Conservation (phyloP, 2,113 vertebrate genomes). For the Datnioides undecimradiatus region DNA sequence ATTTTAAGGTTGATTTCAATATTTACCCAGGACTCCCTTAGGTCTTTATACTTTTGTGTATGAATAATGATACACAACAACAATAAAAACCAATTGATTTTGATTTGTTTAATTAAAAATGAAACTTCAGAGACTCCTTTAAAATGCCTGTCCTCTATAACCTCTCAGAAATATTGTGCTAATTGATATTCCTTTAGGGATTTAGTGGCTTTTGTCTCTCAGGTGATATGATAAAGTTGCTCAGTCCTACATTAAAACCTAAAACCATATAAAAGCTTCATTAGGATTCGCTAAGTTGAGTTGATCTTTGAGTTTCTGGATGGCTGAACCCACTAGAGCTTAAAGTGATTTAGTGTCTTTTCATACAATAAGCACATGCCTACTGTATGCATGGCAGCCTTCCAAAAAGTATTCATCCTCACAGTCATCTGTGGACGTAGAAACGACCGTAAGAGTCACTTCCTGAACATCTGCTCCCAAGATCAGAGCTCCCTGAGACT, state of each 20-base stretch:
- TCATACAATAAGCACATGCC: slow-evolving; percentile 6
- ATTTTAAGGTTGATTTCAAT: slow-evolving; percentile 11
- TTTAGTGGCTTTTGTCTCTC: no score
- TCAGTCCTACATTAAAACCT: no score
- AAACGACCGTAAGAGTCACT: slow-evolving; percentile 70
- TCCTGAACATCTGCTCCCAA: slow-evolving; percentile 85
- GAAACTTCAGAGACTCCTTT: background rate
- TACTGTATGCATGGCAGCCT: slow-evolving; percentile 35
- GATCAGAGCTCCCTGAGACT: slow-evolving; percentile 77
- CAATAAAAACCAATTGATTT: no score
- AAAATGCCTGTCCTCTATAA: background rate
- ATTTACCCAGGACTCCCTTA: background rate
- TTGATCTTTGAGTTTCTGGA: background rate
- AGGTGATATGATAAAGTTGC: no score
- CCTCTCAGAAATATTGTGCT: background rate
- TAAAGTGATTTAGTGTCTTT: slow-evolving; percentile 5
- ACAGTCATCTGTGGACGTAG: slow-evolving; percentile 66
- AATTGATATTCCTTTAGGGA: no score
- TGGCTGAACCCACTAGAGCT: background rate
- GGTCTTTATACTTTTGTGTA: background rate
- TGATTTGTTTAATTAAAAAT: no score
- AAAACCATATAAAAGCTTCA: background rate
- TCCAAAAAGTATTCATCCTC: slow-evolving; percentile 47
- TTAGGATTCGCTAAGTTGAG: background rate
- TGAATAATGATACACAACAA: background rate